Percentiles rank a stretch among this genome's conserved stretches.
These are phyloP conservation scores for Callipepla californica DNA, from an alignment of 2,113 vertebrate species.

Conservation along the genomic window DNA sequence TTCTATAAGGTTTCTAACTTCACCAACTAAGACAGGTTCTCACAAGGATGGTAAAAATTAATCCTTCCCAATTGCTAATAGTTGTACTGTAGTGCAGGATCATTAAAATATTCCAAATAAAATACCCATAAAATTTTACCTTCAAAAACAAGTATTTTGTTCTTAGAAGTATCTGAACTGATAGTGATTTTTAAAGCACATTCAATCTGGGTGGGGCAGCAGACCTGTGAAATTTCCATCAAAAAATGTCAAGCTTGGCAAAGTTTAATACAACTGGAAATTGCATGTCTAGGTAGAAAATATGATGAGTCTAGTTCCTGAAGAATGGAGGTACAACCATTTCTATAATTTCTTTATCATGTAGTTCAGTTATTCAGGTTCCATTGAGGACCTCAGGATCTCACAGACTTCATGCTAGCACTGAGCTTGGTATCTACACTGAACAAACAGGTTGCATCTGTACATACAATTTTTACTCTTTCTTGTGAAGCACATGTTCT, in stretches of 20 bases:
- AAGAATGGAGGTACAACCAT: not conserved
- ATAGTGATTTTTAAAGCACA: not conserved
- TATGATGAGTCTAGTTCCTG: not conserved
- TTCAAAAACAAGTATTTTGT: not conserved
- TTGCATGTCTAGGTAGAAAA: not conserved
- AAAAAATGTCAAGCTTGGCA: not conserved
- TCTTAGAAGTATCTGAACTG: not conserved
- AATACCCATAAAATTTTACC: not conserved
- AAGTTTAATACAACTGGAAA: not conserved
- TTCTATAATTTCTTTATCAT: not conserved
- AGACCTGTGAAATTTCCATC: not conserved
- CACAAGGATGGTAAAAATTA: not conserved
- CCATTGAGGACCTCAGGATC: not conserved
- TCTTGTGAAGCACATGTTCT: not conserved
- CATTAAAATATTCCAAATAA: not conserved
- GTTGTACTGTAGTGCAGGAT: not conserved
- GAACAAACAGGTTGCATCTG: not conserved
- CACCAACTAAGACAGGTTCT: not conserved
- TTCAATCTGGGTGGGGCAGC: not conserved
- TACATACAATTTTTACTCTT: not conserved
- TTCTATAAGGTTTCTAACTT: not conserved
- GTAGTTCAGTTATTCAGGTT: not conserved
- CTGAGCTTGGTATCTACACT: not conserved
- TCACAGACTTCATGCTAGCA: not conserved
- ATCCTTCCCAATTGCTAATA: not conserved